Evolutionary conservation across 2,888 invertebrate species (phyloP).

Genomic region (Nomada fucata): DNA sequence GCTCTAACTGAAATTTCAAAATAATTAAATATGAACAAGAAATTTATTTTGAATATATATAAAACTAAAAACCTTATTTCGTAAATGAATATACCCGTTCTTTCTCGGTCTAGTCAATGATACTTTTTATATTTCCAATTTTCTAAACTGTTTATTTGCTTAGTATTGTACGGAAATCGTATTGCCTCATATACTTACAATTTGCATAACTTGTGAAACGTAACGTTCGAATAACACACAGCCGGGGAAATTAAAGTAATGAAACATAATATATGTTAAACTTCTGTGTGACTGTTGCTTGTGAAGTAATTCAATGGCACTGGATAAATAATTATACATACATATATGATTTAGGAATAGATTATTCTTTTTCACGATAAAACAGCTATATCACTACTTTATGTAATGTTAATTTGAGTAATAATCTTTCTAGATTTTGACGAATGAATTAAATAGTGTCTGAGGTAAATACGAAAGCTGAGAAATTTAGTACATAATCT

Average conservation of each 20-base stretch:
- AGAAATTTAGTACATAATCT: slow-evolving; percentile 32
- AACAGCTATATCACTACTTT: slow-evolving; percentile 36
- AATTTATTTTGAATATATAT: slow-evolving; percentile 29
- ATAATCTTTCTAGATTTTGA: slow-evolving; percentile 44
- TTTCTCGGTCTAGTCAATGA: slow-evolving; percentile 67
- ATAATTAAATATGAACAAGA: slow-evolving; percentile 18
- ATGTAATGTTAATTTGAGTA: slow-evolving; percentile 58
- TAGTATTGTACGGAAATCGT: slow-evolving; percentile 36
- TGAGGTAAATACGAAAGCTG: slow-evolving; percentile 36
- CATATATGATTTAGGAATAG: slow-evolving; percentile 45
- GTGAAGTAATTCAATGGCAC: slow-evolving; percentile 29
- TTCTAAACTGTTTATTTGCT: slow-evolving; percentile 48
- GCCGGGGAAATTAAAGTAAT: slow-evolving; percentile 17
- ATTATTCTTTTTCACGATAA: slow-evolving; percentile 64
- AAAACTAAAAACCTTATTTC: slow-evolving; percentile 19
- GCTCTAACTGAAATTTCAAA: slow-evolving; percentile 29
- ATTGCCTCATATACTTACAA: slow-evolving; percentile 46
- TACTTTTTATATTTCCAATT: slow-evolving; percentile 52
- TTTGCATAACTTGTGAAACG: slow-evolving; percentile 27
- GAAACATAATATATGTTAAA: slow-evolving; percentile 33
- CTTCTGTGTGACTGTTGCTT: slow-evolving; percentile 32
- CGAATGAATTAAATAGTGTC: slow-evolving; percentile 46
- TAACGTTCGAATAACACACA: slow-evolving; percentile 21
- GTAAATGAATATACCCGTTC: slow-evolving; percentile 38
- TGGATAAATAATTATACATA: slow-evolving; percentile 44